A percentile compares a stretch with the other conserved stretches of the same genome.
Evolutionary conservation across 2,888 invertebrate genomes (phyloP).

Genomic region (Phymatocera aterrima): DNA sequence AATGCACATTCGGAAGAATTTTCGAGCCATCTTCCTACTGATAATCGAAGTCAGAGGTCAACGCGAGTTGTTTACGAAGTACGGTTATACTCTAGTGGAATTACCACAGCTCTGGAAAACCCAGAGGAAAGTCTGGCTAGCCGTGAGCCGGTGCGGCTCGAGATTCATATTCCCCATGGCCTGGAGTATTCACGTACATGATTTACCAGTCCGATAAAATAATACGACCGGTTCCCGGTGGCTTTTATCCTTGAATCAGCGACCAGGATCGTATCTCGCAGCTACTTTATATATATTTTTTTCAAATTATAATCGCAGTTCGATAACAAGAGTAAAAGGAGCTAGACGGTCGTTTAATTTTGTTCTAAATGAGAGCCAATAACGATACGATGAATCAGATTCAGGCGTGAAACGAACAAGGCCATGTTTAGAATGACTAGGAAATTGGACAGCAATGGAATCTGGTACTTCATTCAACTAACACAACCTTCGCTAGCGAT

Average conservation of each 20-base stretch:
- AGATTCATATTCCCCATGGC: not conserved
- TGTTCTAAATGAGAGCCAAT: not conserved
- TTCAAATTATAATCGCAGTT: slow-evolving; percentile 11
- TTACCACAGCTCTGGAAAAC: slow-evolving; percentile 31
- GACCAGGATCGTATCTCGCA: slow-evolving; percentile 17
- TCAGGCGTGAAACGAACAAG: not conserved
- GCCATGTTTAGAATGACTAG: slow-evolving; percentile 3
- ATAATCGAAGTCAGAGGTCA: not conserved
- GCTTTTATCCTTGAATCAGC: slow-evolving; percentile 29
- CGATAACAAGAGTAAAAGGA: not conserved
- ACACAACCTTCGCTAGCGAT: not conserved
- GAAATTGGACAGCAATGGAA: not conserved
- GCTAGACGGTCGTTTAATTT: not conserved
- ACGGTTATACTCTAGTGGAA: not conserved
- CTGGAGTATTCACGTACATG: not conserved
- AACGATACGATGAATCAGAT: not conserved
- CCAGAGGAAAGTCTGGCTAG: slow-evolving; percentile 23
- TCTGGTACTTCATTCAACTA: not conserved
- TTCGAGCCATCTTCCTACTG: not conserved
- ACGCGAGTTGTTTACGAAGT: not conserved
- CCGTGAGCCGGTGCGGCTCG: not conserved
- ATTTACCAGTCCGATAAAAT: not conserved
- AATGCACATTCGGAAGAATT: no score
- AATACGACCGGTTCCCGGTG: slow-evolving; percentile 29
- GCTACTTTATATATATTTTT: not conserved